phyloP scores from a whole-genome alignment of 1,140 invertebrate genomes.

The Uloborus diversus region DNA sequence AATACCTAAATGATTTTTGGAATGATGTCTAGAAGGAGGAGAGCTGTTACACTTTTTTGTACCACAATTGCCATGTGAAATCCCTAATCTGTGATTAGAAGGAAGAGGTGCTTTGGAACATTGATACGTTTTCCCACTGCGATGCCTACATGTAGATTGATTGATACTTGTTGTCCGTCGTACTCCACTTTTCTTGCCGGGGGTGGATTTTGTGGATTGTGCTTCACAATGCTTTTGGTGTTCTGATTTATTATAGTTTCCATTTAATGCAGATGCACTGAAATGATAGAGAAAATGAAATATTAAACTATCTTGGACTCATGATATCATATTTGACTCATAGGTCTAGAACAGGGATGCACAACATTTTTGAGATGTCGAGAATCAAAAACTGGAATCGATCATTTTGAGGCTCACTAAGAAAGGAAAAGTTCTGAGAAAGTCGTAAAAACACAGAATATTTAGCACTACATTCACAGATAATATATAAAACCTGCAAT shows the following conservation, averaged over 20 bases:
- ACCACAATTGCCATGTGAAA: slow-evolving; percentile 18
- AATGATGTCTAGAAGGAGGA: slow-evolving; percentile 27
- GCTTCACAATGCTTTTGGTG: slow-evolving; percentile 22
- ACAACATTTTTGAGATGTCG: too few relatives aligned
- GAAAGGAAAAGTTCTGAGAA: too few relatives aligned
- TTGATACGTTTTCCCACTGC: slow-evolving; percentile 28
- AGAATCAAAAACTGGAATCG: too few relatives aligned
- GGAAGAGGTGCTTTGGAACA: slow-evolving; percentile 17
- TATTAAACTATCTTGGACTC: too few relatives aligned
- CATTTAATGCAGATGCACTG: slow-evolving; percentile 44
- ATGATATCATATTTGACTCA: too few relatives aligned
- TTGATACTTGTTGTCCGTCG: slow-evolving; percentile 26
- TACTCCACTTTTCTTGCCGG: slow-evolving; percentile 25
- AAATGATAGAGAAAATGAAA: too few relatives aligned
- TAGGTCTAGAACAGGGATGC: too few relatives aligned
- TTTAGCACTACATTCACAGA: too few relatives aligned
- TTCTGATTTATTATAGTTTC: slow-evolving; percentile 28
- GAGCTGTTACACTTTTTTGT: slow-evolving; percentile 18
- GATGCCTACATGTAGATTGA: slow-evolving; percentile 15
- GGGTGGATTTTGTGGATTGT: slow-evolving; percentile 1
- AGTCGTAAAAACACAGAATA: too few relatives aligned
- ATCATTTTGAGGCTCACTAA: too few relatives aligned
- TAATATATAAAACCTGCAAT: too few relatives aligned
- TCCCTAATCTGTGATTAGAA: slow-evolving; percentile 11
- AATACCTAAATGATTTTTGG: slow-evolving; percentile 28